Percentiles rank a stretch among this genome's conserved stretches.
Evolutionary conservation across 2,888 invertebrate genomes (phyloP).

Genomic region (Heliothis peltigera): DNA sequence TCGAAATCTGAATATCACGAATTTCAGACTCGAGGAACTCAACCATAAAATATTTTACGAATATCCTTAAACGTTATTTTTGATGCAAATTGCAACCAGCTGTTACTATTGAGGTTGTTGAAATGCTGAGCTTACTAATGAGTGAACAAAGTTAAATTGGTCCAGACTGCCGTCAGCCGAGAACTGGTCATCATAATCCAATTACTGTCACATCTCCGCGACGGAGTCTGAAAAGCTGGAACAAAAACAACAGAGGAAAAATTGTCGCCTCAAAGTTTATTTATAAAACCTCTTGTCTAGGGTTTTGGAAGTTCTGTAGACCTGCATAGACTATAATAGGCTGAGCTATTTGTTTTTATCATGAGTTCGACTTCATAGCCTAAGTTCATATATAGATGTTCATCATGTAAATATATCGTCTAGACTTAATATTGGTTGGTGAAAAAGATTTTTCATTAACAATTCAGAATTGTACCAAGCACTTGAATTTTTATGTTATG

Average conservation of each 20-base stretch:
- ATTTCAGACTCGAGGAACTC: too few relatives aligned
- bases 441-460: too few relatives aligned
- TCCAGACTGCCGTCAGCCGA: conserved; percentile 16
- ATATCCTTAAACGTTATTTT: not conserved
- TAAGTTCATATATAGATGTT: not conserved
- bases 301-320: not conserved
- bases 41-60: not conserved
- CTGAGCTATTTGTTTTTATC: not conserved
- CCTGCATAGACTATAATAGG: not conserved
- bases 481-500: too few relatives aligned
- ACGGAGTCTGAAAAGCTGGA: conserved; percentile 19
- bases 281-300: conserved; percentile 1
- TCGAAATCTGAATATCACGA: too few relatives aligned
- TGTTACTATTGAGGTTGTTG: conserved; percentile 4
- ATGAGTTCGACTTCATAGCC: not conserved
- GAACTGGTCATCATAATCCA: conserved; percentile 39
- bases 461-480: too few relatives aligned
- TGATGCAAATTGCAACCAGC: not conserved
- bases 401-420: not conserved
- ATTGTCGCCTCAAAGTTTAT: conserved; percentile 10
- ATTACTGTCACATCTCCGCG: conserved; percentile 32
- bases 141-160: conserved; percentile 35
- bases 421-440: not conserved
- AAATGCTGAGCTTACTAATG: conserved; percentile 31
- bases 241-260: conserved; percentile 27